Conservation (phyloP, 1,140 invertebrate genomes). For the Nymphalis io region DNA sequence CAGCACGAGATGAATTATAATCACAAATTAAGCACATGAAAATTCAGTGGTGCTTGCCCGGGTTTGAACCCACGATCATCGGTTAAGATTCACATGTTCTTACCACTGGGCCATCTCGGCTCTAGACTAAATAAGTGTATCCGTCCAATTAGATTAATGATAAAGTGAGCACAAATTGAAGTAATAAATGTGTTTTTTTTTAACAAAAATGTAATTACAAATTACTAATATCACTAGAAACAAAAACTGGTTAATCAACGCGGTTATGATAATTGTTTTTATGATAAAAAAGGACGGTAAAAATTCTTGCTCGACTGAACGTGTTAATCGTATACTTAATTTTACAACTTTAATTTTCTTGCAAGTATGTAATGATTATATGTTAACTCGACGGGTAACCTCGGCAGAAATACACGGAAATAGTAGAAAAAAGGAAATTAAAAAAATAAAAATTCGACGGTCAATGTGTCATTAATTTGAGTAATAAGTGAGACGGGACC, state of each 20-base stretch:
- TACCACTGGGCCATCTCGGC: too few species aligned
- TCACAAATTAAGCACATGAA: too few species aligned
- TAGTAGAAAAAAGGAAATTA: constrained; percentile 15
- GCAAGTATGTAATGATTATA: constrained; percentile 10
- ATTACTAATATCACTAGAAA: background rate
- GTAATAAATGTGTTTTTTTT: background rate
- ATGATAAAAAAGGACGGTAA: constrained; percentile 19
- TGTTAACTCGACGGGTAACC: constrained; percentile 24
- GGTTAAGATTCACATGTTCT: too few species aligned
- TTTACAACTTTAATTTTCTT: constrained; percentile 24
- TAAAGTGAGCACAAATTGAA: too few species aligned
- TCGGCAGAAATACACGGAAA: constrained; percentile 34
- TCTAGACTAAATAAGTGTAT: too few species aligned
- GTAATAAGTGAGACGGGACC: constrained; percentile 32
- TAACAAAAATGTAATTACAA: background rate
- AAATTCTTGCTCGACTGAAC: constrained; percentile 21
- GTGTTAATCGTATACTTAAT: constrained; percentile 29
- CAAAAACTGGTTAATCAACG: constrained; percentile 23
- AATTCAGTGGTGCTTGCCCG: too few species aligned
- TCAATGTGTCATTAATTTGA: constrained; percentile 30
- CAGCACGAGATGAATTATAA: too few species aligned
- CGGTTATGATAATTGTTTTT: constrained; percentile 25
- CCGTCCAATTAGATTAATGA: too few species aligned
- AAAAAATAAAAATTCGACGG: constrained; percentile 12
- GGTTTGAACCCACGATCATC: too few species aligned